Conservation (phyloP, 1,140 invertebrate genomes). For the Sminthurides bifidus region DNA sequence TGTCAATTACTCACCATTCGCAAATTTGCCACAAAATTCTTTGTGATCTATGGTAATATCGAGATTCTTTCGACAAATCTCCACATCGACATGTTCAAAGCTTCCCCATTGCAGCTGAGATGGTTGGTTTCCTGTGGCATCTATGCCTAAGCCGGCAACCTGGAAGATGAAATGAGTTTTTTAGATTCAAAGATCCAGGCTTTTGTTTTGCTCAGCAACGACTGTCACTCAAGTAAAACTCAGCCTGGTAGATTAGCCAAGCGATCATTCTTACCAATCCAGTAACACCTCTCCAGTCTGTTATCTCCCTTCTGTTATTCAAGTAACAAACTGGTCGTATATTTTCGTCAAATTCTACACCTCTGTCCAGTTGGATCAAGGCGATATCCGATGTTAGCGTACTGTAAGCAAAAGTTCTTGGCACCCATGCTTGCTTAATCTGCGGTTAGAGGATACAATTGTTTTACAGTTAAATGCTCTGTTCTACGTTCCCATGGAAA, state of each 20-base stretch:
- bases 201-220: not conserved
- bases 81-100: conserved; percentile 4
- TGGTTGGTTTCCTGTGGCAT: not conserved
- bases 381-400: conserved; percentile 36
- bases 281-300: not conserved
- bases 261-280: not conserved
- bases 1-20: conserved; percentile 9
- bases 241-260: not conserved
- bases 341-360: conserved; percentile 35
- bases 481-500: no score
- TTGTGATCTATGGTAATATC: not conserved
- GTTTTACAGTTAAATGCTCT: no score
- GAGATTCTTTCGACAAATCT: conserved; percentile 1
- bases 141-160: conserved; percentile 10
- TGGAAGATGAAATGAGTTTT: not conserved
- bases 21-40: conserved; percentile 12
- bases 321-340: conserved; percentile 38
- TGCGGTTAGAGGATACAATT: not conserved
- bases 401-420: conserved; percentile 2
- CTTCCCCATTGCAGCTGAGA: not conserved
- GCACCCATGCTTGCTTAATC: conserved; percentile 2
- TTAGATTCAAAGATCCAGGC: not conserved
- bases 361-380: conserved; percentile 36
- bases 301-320: not conserved
- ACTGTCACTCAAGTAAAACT: not conserved